Evolutionary conservation across 2,888 invertebrate species (phyloP).

Genomic region (Sycophila texana): DNA sequence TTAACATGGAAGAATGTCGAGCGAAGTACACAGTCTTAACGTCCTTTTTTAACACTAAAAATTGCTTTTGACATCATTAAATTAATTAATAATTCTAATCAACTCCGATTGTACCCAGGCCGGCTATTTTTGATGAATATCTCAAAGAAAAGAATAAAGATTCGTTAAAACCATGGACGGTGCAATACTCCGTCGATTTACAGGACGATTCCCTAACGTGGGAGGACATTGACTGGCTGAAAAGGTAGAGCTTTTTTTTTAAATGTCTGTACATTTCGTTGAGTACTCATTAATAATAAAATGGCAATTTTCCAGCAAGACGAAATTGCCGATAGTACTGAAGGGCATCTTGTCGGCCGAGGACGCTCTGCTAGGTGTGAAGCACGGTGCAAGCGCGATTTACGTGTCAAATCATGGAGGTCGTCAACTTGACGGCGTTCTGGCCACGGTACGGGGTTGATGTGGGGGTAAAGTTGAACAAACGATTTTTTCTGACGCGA

Average conservation of each 20-base stretch:
- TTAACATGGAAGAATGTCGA: neutral
- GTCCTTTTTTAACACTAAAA: neutral
- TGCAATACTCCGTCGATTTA: neutral
- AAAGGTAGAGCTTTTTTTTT: constrained; percentile 76
- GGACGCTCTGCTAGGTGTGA: constrained; percentile 86
- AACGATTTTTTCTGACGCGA: neutral
- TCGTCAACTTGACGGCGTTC: constrained; percentile 90
- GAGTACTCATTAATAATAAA: constrained; percentile 81
- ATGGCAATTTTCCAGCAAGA: constrained; percentile 77
- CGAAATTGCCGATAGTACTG: constrained; percentile 87
- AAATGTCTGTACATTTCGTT: too few species aligned
- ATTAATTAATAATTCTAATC: neutral
- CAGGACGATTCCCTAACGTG: constrained; percentile 85
- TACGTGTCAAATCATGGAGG: constrained; percentile 97
- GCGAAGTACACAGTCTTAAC: neutral
- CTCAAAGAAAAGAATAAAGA: constrained; percentile 77
- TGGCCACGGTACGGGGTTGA: constrained; percentile 81
- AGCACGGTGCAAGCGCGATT: constrained; percentile 86
- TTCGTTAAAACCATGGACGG: neutral
- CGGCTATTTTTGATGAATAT: constrained; percentile 87
- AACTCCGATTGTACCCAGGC: constrained; percentile 75
- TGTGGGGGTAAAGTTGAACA: neutral
- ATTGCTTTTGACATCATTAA: neutral
- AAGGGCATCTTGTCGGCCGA: constrained; percentile 92
- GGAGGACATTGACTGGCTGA: constrained; percentile 92